A percentile compares a stretch with the other conserved stretches of the same genome.
These are phyloP conservation scores for Zeuzera pyrina DNA, from an alignment of 2,888 invertebrate species.

Conservation along the genomic window DNA sequence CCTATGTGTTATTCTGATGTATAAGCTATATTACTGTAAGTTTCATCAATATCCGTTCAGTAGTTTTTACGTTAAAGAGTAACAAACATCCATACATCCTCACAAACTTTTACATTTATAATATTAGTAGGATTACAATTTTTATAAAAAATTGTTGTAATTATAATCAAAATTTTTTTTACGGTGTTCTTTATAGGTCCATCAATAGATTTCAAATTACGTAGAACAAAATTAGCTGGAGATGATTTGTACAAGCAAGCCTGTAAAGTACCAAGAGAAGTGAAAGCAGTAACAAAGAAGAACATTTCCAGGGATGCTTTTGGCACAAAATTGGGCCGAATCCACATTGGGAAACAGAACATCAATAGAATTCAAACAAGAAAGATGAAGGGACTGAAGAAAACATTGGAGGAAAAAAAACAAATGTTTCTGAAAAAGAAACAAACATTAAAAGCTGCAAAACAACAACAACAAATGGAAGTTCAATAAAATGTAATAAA, in stretches of 20 bases:
- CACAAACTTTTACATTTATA: too few species aligned
- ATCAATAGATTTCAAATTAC: slow-evolving; percentile 86
- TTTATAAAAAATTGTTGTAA: too few species aligned
- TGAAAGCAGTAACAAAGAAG: slow-evolving; percentile 89
- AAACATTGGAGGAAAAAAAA: slow-evolving; percentile 79
- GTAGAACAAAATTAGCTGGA: slow-evolving; percentile 91
- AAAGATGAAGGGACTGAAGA: slow-evolving; percentile 91
- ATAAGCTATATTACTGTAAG: too few species aligned
- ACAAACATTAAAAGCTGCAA: slow-evolving; percentile 39
- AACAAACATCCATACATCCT: too few species aligned
- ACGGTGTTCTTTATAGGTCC: slow-evolving; percentile 76
- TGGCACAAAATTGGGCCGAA: slow-evolving; percentile 90
- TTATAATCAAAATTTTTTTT: too few species aligned
- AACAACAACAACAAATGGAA: slow-evolving; percentile 22
- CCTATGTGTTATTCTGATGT: too few species aligned
- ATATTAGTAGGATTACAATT: too few species aligned
- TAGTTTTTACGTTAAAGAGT: too few species aligned
- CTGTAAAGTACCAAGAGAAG: slow-evolving; percentile 83
- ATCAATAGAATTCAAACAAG: slow-evolving; percentile 88
- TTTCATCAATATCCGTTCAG: too few species aligned
- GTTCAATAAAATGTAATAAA: slow-evolving; percentile 30
- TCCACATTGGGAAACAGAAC: slow-evolving; percentile 94
- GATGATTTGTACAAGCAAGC: slow-evolving; percentile 90
- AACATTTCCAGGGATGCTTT: slow-evolving; percentile 90
- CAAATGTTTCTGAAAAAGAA: slow-evolving; percentile 71